A percentile compares a stretch with the other conserved stretches of the same genome.
phyloP scores from a whole-genome alignment of 2,888 invertebrate species.

The Myopa testacea region DNA sequence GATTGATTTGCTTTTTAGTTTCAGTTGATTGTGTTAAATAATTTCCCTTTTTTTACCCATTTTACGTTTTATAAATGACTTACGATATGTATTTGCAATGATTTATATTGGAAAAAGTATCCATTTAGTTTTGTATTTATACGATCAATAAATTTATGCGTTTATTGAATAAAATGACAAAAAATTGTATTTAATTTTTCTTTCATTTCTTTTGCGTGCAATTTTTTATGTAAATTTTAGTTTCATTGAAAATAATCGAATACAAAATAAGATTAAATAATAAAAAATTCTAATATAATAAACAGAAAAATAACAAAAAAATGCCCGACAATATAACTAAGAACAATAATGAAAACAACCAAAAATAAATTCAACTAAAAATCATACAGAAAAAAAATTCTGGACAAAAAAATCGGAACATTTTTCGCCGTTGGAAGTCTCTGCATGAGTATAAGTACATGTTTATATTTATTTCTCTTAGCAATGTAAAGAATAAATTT shows the following conservation, averaged over 20 bases:
- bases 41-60: slow-evolving; percentile 1
- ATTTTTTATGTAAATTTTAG: background rate
- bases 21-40: background rate
- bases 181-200: background rate
- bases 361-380: too few relatives aligned
- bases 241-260: background rate
- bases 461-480: too few relatives aligned
- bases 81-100: background rate
- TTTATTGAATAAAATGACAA: slow-evolving; percentile 24
- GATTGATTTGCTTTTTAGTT: background rate
- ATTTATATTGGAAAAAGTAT: slow-evolving; percentile 21
- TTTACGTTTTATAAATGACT: slow-evolving; percentile 14
- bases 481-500: too few relatives aligned
- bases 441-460: too few relatives aligned
- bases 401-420: too few relatives aligned
- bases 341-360: too few relatives aligned
- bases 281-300: background rate
- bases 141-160: slow-evolving; percentile 26
- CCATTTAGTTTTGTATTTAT: slow-evolving; percentile 26
- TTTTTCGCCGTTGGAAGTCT: too few relatives aligned
- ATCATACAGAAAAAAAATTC: too few relatives aligned
- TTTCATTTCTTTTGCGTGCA: background rate
- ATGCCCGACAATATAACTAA: too few relatives aligned
- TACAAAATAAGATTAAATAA: background rate
- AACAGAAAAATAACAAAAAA: too few relatives aligned